phyloP scores from a whole-genome alignment of 2,888 invertebrate genomes.

The Thera obeliscata region DNA sequence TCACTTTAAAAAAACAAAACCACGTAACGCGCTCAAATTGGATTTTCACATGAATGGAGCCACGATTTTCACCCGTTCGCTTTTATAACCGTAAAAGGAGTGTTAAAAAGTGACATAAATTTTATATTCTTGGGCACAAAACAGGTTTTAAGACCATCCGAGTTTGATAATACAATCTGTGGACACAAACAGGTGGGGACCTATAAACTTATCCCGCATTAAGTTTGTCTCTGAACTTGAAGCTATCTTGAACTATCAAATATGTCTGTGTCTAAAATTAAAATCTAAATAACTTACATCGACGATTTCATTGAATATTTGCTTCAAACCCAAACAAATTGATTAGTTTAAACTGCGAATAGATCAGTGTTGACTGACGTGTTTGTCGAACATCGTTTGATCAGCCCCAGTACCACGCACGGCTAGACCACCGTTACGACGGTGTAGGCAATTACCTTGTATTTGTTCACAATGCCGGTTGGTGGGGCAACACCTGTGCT shows the following conservation, averaged over 20 bases:
- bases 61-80: conserved; percentile 4
- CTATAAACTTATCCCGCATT: conserved; percentile 28
- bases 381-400: conserved; percentile 27
- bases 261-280: too few species aligned
- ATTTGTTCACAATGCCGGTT: conserved; percentile 37
- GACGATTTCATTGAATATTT: not conserved
- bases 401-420: conserved; percentile 29
- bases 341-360: conserved; percentile 5
- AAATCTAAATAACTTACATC: too few species aligned
- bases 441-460: conserved; percentile 43
- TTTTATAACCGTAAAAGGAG: conserved; percentile 20
- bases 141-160: conserved; percentile 31
- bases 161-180: conserved; percentile 26
- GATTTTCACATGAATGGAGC: conserved; percentile 18
- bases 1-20: conserved; percentile 1
- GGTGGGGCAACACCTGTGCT: conserved; percentile 22
- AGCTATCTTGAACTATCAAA: too few species aligned
- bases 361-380: conserved; percentile 5
- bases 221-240: too few species aligned
- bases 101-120: conserved; percentile 18
- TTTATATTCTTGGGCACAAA: conserved; percentile 34
- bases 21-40: conserved; percentile 8
- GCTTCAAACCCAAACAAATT: conserved; percentile 3
- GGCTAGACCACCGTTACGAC: conserved; percentile 36
- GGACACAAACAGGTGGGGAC: conserved; percentile 37